Percentiles rank a stretch among this genome's conserved stretches.
Evolutionary conservation across 2,113 vertebrate species (phyloP).

Genomic region (Hystrix brachyura): DNA sequence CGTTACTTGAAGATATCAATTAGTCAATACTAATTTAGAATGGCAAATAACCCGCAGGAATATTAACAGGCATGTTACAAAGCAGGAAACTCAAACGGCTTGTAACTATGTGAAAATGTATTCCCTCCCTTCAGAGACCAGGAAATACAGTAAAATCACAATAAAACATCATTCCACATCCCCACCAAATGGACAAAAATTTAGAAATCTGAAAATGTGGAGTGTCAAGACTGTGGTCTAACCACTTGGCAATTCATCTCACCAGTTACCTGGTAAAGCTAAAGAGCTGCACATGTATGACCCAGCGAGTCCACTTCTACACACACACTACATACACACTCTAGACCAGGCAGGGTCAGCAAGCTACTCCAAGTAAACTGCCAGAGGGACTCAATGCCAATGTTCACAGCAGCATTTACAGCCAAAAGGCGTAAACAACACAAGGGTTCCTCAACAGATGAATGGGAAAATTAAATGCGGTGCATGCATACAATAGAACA

Average conservation of each 20-base stretch:
- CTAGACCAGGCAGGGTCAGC: not conserved
- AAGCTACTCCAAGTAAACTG: not conserved
- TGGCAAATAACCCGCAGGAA: conserved; percentile 40
- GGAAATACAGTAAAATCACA: conserved; percentile 40
- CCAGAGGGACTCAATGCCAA: not conserved
- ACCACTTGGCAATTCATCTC: not conserved
- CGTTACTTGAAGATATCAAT: conserved; percentile 65
- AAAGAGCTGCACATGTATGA: not conserved
- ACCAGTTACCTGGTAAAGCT: not conserved
- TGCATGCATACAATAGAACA: not conserved
- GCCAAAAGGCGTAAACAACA: not conserved
- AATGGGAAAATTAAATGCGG: not conserved
- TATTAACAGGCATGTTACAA: conserved; percentile 13
- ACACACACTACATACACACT: not conserved
- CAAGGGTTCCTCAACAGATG: not conserved
- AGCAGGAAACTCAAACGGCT: conserved; percentile 48
- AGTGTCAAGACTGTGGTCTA: not conserved
- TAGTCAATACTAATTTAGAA: conserved; percentile 53
- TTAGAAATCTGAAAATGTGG: conserved; percentile 7
- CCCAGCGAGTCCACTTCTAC: not conserved
- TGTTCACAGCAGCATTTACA: not conserved
- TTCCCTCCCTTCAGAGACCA: conserved; percentile 36
- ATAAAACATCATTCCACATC: not conserved
- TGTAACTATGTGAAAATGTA: not conserved
- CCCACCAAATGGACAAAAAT: not conserved